phyloP scores from a whole-genome alignment of 1,140 invertebrate species.

The Anthonomus grandis region DNA sequence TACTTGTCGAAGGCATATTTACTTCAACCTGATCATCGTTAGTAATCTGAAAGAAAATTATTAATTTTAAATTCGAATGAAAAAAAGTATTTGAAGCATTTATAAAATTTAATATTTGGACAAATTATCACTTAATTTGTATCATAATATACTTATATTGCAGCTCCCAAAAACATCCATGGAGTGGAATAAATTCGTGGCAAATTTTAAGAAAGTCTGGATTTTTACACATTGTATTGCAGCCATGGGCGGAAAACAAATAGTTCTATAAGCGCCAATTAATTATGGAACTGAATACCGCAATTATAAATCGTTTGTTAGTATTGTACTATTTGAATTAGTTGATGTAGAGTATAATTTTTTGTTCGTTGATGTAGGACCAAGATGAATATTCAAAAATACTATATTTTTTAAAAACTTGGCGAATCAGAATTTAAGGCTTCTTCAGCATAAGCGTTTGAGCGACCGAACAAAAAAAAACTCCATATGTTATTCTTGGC shows the following conservation, averaged over 20 bases:
- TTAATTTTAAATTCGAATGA: too few relatives aligned
- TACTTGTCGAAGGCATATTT: too few relatives aligned
- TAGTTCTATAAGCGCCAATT: constrained; percentile 11
- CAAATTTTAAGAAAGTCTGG: constrained; percentile 4
- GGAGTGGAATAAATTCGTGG: constrained; percentile 6
- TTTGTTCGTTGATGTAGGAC: constrained; percentile 14
- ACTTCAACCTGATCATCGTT: too few relatives aligned
- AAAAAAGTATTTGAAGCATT: too few relatives aligned
- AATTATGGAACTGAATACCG: constrained; percentile 20
- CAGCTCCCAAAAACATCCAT: constrained; percentile 1
- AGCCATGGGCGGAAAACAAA: constrained; percentile 20
- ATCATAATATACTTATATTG: too few relatives aligned
- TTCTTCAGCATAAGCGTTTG: background rate
- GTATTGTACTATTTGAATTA: constrained; percentile 21
- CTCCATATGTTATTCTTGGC: constrained; percentile 12
- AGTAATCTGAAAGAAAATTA: too few relatives aligned
- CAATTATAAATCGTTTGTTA: constrained; percentile 21
- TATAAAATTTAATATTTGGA: too few relatives aligned
- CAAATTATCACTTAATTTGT: too few relatives aligned
- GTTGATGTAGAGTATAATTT: constrained; percentile 22
- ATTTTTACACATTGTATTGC: constrained; percentile 20
- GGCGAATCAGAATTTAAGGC: background rate
- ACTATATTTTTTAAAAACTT: constrained; percentile 2
- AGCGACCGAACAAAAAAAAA: background rate
- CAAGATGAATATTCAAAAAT: constrained; percentile 20